Evolutionary conservation across 2,888 invertebrate genomes (phyloP).

Genomic region (Pasiphila rectangulata): DNA sequence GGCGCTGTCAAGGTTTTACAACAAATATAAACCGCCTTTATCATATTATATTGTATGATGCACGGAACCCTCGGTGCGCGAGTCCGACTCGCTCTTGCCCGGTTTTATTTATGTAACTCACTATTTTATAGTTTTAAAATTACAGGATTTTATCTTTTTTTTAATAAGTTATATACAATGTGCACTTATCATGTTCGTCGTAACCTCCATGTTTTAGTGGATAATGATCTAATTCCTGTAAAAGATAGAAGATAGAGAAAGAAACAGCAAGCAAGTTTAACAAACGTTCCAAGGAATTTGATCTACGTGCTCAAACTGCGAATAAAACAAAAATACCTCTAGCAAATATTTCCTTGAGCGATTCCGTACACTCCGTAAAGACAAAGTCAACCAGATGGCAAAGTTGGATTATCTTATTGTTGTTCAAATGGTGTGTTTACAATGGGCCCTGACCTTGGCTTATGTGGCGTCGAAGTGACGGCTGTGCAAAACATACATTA

Average conservation of each 20-base stretch:
- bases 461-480: conserved; percentile 50
- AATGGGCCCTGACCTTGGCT: conserved; percentile 53
- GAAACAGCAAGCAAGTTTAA: conserved; percentile 28
- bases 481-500: conserved; percentile 62
- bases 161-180: too few relatives aligned
- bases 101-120: too few relatives aligned
- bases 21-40: too few relatives aligned
- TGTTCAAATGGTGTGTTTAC: conserved; percentile 43
- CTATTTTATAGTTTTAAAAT: too few relatives aligned
- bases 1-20: too few relatives aligned
- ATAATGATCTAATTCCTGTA: background rate
- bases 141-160: too few relatives aligned
- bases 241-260: conserved; percentile 19
- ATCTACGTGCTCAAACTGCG: conserved; percentile 14
- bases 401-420: conserved; percentile 38
- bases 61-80: too few relatives aligned
- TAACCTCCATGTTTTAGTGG: too few relatives aligned
- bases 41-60: too few relatives aligned
- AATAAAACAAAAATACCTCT: background rate
- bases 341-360: conserved; percentile 18
- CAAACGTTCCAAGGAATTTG: conserved; percentile 27
- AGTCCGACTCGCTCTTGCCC: too few relatives aligned
- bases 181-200: too few relatives aligned
- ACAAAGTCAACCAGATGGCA: conserved; percentile 38
- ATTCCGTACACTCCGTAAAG: conserved; percentile 33